Evolutionary conservation across 2,797 vertebrate species (phyloP), one percentile per base, ranked within the genome.

Genomic region (Denticeps clupeoides): DNA sequence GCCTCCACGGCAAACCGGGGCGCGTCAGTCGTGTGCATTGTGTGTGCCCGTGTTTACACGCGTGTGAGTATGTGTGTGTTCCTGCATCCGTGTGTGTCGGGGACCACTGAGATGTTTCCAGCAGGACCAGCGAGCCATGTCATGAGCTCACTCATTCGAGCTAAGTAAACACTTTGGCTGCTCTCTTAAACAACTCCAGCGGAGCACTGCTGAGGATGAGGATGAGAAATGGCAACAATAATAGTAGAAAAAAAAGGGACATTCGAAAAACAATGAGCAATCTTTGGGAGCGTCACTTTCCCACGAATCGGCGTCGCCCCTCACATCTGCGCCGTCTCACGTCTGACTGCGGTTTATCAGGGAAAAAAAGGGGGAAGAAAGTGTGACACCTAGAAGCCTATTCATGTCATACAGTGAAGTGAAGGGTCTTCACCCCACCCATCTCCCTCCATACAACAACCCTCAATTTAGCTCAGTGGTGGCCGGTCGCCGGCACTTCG

Each of bases 341-440:
- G 50, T 63, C 69, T 65, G 72, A 73, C 68, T 64, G 66, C 32
- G 18, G 51, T 58, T 66, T 27, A 31, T 4, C 5, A 13, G 2
- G 7, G 6, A 15, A 12, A 12, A 3, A 3, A 11, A 10, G 26
- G 10, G 12, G 64, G 69, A 67, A 62, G 40, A 52, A 51, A 15
- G 19, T 22, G 23, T 37, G 56, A 73, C 71, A 70, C 71, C 78
- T 74, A 67, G 64, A 69, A 75, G 74, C 80, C 76, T 81, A 77
- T 84, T 82, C 57, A 73, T 70, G 70, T 82, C 79, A 79, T 83
- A 80, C 71, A 75, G 72, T 75, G 72, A 63, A 59, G 49, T 57
- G 52, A 66, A 63, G 67, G 60, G 60, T 45, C 58, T 67, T 63
- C 9, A 52, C 41, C 32, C 55, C 27, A 65, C 64, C 26, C 59